These are phyloP conservation scores for Rhizoglyphus robini DNA, from an alignment of 1,140 invertebrate genomes.

Conservation along the genomic window DNA sequence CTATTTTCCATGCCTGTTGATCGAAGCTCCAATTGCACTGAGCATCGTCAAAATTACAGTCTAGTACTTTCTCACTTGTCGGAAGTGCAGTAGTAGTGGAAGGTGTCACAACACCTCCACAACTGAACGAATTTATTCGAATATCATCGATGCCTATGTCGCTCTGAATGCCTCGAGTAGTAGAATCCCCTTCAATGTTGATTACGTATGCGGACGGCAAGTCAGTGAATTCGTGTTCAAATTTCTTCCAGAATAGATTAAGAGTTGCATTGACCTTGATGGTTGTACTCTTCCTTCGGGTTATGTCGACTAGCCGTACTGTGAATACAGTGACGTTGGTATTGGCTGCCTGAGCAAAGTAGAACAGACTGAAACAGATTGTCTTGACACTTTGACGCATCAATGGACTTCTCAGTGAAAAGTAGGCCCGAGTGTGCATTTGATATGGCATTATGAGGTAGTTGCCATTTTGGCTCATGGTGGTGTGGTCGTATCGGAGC, in stretches of 20 bases:
- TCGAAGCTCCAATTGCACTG: not conserved
- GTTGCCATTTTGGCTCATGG: not conserved
- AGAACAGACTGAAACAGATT: not conserved
- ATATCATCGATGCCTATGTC: conserved; percentile 12
- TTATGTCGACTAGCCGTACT: not conserved
- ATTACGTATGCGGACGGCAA: not conserved
- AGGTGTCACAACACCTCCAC: not conserved
- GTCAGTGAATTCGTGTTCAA: not conserved
- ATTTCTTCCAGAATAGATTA: not conserved
- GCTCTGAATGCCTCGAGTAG: not conserved
- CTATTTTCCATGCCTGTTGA: not conserved
- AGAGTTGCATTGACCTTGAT: not conserved
- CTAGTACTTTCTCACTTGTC: not conserved
- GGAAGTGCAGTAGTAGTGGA: not conserved
- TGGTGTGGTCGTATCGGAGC: not conserved
- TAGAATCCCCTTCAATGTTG: not conserved
- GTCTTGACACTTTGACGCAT: not conserved
- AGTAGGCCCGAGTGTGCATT: not conserved
- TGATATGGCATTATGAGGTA: not conserved
- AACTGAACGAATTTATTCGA: not conserved
- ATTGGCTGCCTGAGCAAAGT: not conserved
- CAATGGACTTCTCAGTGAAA: not conserved
- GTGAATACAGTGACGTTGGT: not conserved
- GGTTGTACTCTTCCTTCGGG: not conserved
- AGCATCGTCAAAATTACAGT: not conserved